phyloP scores from a whole-genome alignment of 2,797 vertebrate species.

The Pangasius larnaudii region DNA sequence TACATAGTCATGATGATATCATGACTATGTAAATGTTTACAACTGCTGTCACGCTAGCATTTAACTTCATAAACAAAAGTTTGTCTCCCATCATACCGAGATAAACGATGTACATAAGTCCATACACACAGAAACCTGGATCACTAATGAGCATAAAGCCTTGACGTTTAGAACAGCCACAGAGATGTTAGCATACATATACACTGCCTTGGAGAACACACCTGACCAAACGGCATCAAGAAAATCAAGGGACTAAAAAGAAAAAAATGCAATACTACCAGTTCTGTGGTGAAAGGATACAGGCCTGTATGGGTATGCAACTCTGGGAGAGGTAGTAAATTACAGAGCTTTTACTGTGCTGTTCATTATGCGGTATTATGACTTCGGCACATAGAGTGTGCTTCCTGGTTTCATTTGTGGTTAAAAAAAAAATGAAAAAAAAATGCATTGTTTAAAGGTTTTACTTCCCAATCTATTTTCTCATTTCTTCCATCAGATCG shows the following conservation, averaged over 20 bases:
- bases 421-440: not conserved
- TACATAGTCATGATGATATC: not conserved
- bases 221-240: not conserved
- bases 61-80: not conserved
- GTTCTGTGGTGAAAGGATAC: not conserved
- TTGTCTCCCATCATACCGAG: not conserved
- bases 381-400: not conserved
- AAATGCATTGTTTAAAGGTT: not conserved
- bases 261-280: not conserved
- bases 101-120: not conserved
- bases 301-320: not conserved
- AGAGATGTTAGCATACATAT: not conserved
- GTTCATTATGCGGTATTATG: not conserved
- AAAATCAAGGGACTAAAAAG: not conserved
- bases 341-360: not conserved
- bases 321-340: not conserved
- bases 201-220: not conserved
- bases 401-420: not conserved
- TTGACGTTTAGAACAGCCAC: not conserved
- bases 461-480: not conserved
- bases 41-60: not conserved
- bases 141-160: not conserved
- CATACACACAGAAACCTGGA: not conserved
- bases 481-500: not conserved
- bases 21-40: not conserved